A percentile compares a stretch with the other conserved stretches of the same genome.
Conservation (phyloP, 2,797 vertebrate species). For the Hipposideros larvatus region DNA sequence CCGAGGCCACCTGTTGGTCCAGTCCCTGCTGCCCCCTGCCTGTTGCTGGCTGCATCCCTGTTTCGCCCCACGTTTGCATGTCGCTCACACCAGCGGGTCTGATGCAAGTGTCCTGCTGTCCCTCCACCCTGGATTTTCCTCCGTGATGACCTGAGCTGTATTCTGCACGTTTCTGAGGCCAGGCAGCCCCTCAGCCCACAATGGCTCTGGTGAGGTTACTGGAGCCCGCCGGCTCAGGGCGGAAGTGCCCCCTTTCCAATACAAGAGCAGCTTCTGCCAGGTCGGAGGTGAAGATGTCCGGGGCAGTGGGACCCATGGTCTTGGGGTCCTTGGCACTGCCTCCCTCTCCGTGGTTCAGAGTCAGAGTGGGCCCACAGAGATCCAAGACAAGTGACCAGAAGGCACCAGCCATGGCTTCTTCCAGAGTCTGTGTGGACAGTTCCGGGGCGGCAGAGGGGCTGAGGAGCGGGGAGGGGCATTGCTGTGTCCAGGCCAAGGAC, state of each 20-base stretch:
- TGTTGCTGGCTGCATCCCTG: accelerated
- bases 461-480: accelerated
- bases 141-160: background rate
- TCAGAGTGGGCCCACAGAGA: background rate
- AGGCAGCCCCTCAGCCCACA: background rate
- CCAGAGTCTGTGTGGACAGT: background rate
- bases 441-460: background rate
- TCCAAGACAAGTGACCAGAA: no score
- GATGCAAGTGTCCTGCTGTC: accelerated
- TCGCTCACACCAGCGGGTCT: background rate
- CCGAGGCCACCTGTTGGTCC: background rate
- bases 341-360: background rate
- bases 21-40: accelerated
- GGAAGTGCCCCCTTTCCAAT: background rate
- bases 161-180: background rate
- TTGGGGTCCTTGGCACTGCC: background rate
- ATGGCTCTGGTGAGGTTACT: background rate
- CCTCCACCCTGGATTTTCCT: background rate
- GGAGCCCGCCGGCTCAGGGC: background rate
- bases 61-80: background rate
- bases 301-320: background rate
- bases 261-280: background rate
- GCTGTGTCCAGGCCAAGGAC: background rate
- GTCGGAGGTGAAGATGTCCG: background rate
- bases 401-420: background rate